phyloP scores from a whole-genome alignment of 2,888 invertebrate species.

The Drosophila dives region DNA sequence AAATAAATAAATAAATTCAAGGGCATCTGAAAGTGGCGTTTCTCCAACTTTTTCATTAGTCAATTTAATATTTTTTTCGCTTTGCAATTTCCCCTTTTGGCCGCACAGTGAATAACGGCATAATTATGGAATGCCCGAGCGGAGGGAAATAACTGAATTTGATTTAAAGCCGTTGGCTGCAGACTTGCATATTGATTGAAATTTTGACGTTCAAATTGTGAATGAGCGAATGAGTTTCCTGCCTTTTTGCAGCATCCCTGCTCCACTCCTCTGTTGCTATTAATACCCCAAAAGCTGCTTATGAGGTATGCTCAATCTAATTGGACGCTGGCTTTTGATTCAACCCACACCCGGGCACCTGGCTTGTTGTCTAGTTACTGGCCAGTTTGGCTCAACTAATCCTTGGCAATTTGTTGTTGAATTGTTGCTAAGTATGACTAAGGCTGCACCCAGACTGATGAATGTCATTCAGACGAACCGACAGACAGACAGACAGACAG shows the following conservation, averaged over 20 bases:
- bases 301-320: constrained; percentile 40
- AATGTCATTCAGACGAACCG: neutral
- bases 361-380: constrained; percentile 28
- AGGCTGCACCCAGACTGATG: constrained; percentile 19
- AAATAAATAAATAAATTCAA: neutral
- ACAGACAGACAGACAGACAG: constrained; percentile 1
- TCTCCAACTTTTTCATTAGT: neutral
- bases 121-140: constrained; percentile 50
- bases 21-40: constrained; percentile 15
- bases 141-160: constrained; percentile 40
- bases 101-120: constrained; percentile 44
- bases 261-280: constrained; percentile 28
- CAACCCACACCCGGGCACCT: neutral
- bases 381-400: constrained; percentile 37
- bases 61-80: constrained; percentile 9
- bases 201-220: constrained; percentile 54
- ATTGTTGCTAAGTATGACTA: constrained; percentile 27
- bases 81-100: constrained; percentile 32
- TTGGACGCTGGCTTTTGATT: constrained; percentile 32
- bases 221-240: constrained; percentile 49
- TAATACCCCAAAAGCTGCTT: constrained; percentile 48
- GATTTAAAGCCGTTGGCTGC: constrained; percentile 53
- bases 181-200: constrained; percentile 62
- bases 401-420: constrained; percentile 34
- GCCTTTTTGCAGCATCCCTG: neutral